Base-by-base conservation (phyloP, 2,113 vertebrate species). In the Hippocampus guttulatus region DNA sequence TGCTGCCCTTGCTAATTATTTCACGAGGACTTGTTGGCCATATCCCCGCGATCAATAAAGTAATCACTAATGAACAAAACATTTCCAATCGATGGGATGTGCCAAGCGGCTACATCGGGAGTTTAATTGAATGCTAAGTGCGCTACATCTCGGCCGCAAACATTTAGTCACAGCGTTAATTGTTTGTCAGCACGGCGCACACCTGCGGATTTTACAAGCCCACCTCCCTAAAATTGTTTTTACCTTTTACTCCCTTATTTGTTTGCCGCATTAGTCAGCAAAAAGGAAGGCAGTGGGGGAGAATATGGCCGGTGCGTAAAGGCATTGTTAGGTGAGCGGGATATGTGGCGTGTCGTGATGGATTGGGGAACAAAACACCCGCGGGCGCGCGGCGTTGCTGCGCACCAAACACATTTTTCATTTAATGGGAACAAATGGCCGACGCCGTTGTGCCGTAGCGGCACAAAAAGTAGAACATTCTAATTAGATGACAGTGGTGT, bases 361-460 rank as follows among this genome's bases (percentile, higher is more conserved):
- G 76, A 81, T 83, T 27, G 71, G 73, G 27, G 71, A 66, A 45
- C 62, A 65, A 75, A 80, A 71, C 78, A 70, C 77, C 78, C 62
- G 1, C 69, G 65, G 82, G 77, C 65, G 38, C 54, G 41, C 72
- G 82, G 82, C 64, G 78, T 30, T 33, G 76, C 78, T 15, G 73
- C 71, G 63, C 45, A 52, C 68, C 49, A 60, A 55, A 67, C 62
- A 55, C 75, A 75, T 84, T 83, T 78, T 80, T 83, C 83, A 79
- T 81, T 79, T 75, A 82, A 81, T 78, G 58, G 78, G 79, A 84
- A 84, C 78, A 85, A 82, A 87, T 84, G 71, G 73, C 80, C 76
- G 71, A 77, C 75, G 75, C 9, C 73, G 70, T 61, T 15, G 70
- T 60, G 55, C 72, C 63, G 57, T 71, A 38, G 16, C 41, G 33